These are phyloP conservation scores for Alentia gelatinosa DNA, from an alignment of 2,888 invertebrate species.

Conservation along the genomic window DNA sequence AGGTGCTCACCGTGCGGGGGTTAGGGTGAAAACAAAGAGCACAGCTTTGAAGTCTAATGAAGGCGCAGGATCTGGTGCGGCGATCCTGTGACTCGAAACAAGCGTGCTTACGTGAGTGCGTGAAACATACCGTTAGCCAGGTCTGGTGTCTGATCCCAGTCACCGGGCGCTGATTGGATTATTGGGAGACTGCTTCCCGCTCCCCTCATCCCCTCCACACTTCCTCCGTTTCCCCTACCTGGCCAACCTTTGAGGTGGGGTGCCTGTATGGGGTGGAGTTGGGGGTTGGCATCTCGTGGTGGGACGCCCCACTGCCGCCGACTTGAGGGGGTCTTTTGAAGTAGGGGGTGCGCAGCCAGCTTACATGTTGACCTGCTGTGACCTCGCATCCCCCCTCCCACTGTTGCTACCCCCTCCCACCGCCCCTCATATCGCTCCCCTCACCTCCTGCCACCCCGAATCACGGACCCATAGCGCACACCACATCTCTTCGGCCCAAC, in stretches of 20 bases:
- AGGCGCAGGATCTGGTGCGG: not conserved
- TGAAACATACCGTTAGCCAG: conserved; percentile 2
- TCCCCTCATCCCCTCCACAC: not conserved
- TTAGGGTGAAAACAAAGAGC: not conserved
- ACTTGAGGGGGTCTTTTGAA: conserved; percentile 15
- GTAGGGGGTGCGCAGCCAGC: not conserved
- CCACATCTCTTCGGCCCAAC: not conserved
- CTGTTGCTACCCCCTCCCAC: not conserved
- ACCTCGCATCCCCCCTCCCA: not conserved
- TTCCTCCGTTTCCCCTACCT: not conserved
- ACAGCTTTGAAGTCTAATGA: not conserved
- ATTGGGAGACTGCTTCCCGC: too few species aligned
- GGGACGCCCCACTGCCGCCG: conserved; percentile 11
- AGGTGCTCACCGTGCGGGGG: too few species aligned
- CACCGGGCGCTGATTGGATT: conserved; percentile 35
- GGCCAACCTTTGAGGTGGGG: not conserved
- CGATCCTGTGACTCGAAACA: not conserved
- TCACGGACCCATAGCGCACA: not conserved
- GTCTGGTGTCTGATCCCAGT: conserved; percentile 7
- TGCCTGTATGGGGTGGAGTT: not conserved
- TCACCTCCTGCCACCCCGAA: not conserved
- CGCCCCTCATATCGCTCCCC: not conserved
- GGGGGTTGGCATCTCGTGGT: not conserved
- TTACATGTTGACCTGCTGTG: conserved; percentile 19
- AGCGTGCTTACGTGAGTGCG: not conserved